phyloP scores from a whole-genome alignment of 2,113 vertebrate species.

The Tyto alba region DNA sequence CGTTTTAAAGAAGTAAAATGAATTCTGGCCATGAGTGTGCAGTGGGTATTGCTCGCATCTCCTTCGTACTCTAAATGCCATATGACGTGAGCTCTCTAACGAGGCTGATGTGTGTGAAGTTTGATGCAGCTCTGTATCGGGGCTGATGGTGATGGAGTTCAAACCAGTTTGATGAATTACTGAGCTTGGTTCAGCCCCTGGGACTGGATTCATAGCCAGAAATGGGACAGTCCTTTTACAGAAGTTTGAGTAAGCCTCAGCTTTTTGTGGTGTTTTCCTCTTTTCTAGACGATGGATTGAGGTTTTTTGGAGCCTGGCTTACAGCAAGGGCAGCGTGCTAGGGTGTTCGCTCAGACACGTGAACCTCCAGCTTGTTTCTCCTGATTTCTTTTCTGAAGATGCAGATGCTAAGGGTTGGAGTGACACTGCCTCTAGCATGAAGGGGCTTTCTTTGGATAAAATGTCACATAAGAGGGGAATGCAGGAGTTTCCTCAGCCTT shows the following conservation, averaged over 20 bases:
- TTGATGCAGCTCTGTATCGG: background rate
- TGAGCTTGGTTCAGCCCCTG: background rate
- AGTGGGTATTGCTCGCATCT: background rate
- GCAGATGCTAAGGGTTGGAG: background rate
- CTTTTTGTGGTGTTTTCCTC: background rate
- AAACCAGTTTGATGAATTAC: background rate
- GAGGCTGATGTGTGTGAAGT: fast-evolving
- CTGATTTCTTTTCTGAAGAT: background rate
- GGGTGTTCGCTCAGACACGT: no score
- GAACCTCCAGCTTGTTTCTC: background rate
- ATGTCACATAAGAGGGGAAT: background rate
- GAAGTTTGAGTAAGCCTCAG: background rate
- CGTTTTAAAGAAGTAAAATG: background rate
- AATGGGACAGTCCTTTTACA: background rate
- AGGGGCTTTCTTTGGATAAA: background rate
- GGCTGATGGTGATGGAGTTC: background rate
- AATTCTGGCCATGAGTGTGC: background rate
- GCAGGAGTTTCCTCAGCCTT: background rate
- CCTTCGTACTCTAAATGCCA: background rate
- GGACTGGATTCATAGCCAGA: background rate
- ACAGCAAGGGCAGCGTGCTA: background rate
- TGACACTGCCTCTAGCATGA: background rate
- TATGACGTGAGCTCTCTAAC: background rate
- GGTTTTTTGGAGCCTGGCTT: background rate
- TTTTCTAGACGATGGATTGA: background rate